Base-by-base conservation (phyloP, 2,113 vertebrate genomes). In the Dolichallabes microphthalmus region DNA sequence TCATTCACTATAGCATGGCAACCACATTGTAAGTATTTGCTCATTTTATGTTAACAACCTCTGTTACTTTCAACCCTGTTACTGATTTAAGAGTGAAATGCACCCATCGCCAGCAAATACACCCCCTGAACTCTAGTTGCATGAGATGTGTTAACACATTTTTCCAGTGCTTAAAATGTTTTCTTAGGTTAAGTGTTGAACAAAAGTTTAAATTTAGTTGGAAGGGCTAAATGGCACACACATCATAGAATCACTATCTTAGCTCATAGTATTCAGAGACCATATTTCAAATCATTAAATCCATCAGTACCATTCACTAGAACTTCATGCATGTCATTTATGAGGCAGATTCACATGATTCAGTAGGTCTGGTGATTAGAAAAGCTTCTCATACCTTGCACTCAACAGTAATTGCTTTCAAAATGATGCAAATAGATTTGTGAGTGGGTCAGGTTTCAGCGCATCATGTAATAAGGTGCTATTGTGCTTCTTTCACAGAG, bases 371-470 rank as follows among this genome's bases (percentile, higher is more conserved):
- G 32, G 32, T 81, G 66, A 74, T 81, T 86, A 81, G 53, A 87
- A 58, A 57, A 87, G 82, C 82, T 66, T 81, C 77, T 84, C 69
- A 81, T 84, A 81, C 58, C 27, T 82, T 82, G 83, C 76, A 64
- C 79, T 82, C 58, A 85, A 55, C 39, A 50, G 68, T 88, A 88
- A 88, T 82, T 85, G 80, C 63, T 79, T 61, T 88, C 32, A 69
- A 82, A 82, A 78, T 64, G 80, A 81, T 85, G 35, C 75, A 81
- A 78, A 66, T 85, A 61, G 53, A 80, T 83, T 81, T 81, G 30
- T 8, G 58, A 84, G 71, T 84, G 68, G 79, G 71, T 69, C 83
- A 68, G 74, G 69, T 77, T 85, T 32, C 86, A 82, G 86, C 17
- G 45, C 83, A 71, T 25, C 10, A 35, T 71, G 55, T 57, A 80